Conservation (phyloP, 2,113 vertebrate genomes). For the Nannospalax galili region DNA sequence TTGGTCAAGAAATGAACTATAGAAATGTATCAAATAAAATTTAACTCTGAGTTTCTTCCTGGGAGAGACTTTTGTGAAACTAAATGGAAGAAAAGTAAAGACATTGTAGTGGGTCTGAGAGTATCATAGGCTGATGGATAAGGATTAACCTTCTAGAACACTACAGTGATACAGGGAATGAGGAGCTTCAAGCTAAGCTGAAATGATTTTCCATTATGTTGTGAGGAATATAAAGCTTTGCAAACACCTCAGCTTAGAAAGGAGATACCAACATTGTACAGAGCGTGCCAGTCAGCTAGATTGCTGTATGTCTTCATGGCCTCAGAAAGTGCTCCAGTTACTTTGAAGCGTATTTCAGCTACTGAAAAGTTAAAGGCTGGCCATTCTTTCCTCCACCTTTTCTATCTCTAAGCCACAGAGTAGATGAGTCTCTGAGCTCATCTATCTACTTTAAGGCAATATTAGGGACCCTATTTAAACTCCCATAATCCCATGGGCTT, state of each 20-base stretch:
- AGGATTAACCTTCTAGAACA: slow-evolving; percentile 12
- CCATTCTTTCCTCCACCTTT: background rate
- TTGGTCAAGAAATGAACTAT: background rate
- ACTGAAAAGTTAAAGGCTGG: background rate
- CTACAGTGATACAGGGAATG: background rate
- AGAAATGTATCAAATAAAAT: background rate
- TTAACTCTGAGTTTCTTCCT: slow-evolving; percentile 15
- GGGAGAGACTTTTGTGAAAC: slow-evolving; percentile 20
- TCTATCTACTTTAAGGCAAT: background rate
- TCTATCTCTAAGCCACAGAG: background rate
- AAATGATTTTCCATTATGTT: slow-evolving; percentile 15
- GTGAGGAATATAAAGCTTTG: background rate
- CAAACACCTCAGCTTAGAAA: background rate
- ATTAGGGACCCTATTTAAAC: background rate
- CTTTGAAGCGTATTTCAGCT: background rate
- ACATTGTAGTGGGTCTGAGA: background rate
- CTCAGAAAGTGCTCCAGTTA: background rate
- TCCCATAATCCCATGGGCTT: background rate
- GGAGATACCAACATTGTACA: background rate
- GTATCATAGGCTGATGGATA: background rate
- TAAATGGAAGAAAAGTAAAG: background rate
- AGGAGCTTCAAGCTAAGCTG: background rate
- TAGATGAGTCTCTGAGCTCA: background rate
- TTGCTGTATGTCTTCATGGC: background rate
- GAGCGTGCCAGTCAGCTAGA: background rate